Conservation (phyloP, 2,797 vertebrate species). For the Melanotaenia pygmaea region DNA sequence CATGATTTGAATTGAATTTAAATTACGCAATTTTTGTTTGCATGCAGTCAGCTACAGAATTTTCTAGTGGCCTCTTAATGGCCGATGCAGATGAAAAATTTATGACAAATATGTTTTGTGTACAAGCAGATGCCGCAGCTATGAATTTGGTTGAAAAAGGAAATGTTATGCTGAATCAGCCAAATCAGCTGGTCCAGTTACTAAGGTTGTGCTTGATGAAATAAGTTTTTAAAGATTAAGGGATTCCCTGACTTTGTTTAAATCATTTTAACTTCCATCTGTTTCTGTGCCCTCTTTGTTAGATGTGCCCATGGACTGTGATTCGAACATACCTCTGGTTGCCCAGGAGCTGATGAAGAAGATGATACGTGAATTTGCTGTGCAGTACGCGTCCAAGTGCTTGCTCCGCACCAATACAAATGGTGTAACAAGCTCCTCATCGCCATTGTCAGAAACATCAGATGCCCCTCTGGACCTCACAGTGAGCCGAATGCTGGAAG, state of each 20-base stretch:
- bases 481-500: conserved; percentile 89
- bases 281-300: conserved; percentile 33
- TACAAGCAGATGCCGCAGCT: not conserved
- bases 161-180: not conserved
- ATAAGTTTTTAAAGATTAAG: not conserved
- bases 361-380: conserved; percentile 98
- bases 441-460: conserved; percentile 86
- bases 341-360: conserved; percentile 99
- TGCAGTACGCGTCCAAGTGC: conserved; percentile 98
- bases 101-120: not conserved
- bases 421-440: conserved; percentile 84
- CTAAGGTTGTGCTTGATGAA: not conserved
- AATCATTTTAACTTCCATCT: not conserved
- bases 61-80: too few relatives aligned
- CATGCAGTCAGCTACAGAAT: too few relatives aligned
- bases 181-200: not conserved
- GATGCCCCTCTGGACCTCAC: conserved; percentile 97
- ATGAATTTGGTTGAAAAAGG: not conserved
- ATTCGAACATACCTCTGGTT: conserved; percentile 95
- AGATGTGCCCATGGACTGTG: conserved; percentile 95
- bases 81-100: too few relatives aligned
- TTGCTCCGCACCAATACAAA: conserved; percentile 89
- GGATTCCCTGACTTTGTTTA: not conserved
- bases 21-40: too few relatives aligned
- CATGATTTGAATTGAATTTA: too few relatives aligned